Evolutionary conservation across 2,797 vertebrate species (phyloP), one percentile per base, ranked within the genome.

Genomic region (Potorous gilbertii): DNA sequence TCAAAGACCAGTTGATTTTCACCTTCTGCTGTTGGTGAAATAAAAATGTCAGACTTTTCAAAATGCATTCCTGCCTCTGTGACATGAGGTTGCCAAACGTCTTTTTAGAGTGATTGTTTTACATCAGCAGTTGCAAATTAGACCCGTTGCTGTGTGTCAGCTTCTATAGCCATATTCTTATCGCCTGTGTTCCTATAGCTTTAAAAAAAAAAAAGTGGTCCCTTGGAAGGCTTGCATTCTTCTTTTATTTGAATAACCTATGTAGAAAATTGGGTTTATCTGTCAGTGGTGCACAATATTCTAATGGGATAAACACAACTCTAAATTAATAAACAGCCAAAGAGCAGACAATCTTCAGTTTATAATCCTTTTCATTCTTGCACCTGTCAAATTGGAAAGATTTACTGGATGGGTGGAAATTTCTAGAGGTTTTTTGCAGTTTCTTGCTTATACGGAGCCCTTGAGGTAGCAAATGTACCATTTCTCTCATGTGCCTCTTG

Each of bases 51-150:
- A 50, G 95, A 92, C 0, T 2, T 4, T 62, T 24, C 0, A 90
- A 95, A 95, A 92, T 46, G 24, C 29, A 5, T 52, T 95, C n/a
- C 56, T 94, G 1, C 46, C 0, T 10, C 59, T 31, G 34, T 62
- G 55, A 27, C 40, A 1, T 54, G 91, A 66, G n/a, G 94, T 94
- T 94, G 90, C 93, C 52, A 90, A 93, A 31, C 54, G 0, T 81
- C 91, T 92, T 97, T 97, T 90, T 10, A 40, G 91, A 62, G 90
- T 95, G 74, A 92, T 92, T 57, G 10, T 95, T 95, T 95, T 96
- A 0, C 54, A 54, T 89, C 90, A 94, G 21, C 55, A 27, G 0
- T 96, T 66, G 95, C 94, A 81, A 97, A 94, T 92, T 91, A 54
- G 93, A 4, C 1, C 3, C 94, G 27, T 5, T 54, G 92, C n/a